Evolutionary conservation across 2,888 invertebrate genomes (phyloP), one percentile per base, ranked within the genome.

Genomic region (Embidobia sp.): DNA sequence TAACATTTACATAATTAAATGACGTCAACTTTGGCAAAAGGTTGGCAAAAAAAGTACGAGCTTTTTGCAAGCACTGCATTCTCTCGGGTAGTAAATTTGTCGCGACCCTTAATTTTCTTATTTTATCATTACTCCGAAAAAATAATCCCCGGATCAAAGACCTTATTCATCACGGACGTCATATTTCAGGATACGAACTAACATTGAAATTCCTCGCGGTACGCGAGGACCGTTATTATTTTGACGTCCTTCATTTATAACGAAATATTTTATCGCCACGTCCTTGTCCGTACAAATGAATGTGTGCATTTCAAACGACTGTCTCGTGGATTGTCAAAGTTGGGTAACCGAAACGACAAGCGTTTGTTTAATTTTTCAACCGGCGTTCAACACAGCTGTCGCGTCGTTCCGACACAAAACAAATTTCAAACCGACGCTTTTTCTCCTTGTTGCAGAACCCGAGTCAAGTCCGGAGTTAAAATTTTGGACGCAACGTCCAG

Each of bases 391-490:
- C n/a, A n/a, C 29, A 1, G 11, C 15, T 44, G 13, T 13, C 13
- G 8, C 10, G n/a, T 16, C n/a, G n/a, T n/a, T n/a, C n/a, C n/a
- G n/a, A n/a, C n/a, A n/a, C n/a, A n/a, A n/a, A n/a, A n/a, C n/a
- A n/a, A n/a, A n/a, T n/a, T n/a, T n/a, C n/a, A n/a, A n/a, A n/a
- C n/a, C n/a, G n/a, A n/a, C n/a, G n/a, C n/a, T n/a, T n/a, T n/a
- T n/a, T n/a, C n/a, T n/a, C n/a, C n/a, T n/a, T n/a, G n/a, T n/a
- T n/a, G 2, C 90, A 97, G 97, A 88, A 96, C 96, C 79, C 94
- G 96, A 80, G 97, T 97, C 57, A 96, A 97, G 89, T 95, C 95
- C 51, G 98, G 97, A 0, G 90, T 98, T 67, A 92, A 95, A 78
- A 93, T 98, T 82, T 91, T 97, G 86, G 96, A 96, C 78, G 97